Conservation (phyloP, 2,888 invertebrate genomes). For the Eristalis tenax region DNA sequence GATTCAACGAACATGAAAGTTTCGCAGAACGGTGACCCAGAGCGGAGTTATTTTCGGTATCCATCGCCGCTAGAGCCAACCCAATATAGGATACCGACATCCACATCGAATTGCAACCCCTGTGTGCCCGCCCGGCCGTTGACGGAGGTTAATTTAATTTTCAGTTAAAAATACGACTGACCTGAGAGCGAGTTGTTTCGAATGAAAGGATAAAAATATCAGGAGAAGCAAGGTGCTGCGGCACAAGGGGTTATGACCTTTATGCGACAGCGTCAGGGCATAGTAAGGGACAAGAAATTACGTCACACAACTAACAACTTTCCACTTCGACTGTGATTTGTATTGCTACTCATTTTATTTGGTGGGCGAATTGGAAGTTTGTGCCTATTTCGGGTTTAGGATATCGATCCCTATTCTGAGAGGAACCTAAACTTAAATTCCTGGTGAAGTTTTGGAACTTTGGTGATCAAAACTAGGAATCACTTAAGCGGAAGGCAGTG, state of each 20-base stretch:
- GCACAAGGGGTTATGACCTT: background rate
- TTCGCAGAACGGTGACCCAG: background rate
- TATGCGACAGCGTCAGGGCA: background rate
- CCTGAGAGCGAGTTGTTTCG: background rate
- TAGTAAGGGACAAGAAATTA: background rate
- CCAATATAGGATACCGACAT: background rate
- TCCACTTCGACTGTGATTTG: no score
- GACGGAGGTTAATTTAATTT: constrained; percentile 3
- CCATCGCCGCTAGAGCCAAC: background rate
- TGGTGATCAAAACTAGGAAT: no score
- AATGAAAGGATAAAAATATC: background rate
- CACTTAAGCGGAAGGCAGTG: no score
- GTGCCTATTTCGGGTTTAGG: no score
- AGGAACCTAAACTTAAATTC: no score
- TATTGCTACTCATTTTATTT: no score
- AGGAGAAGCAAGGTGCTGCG: background rate
- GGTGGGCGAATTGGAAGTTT: no score
- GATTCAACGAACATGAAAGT: background rate
- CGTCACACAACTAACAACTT: no score
- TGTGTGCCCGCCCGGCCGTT: background rate
- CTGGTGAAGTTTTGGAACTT: no score
- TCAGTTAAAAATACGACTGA: constrained; percentile 2
- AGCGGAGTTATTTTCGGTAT: background rate
- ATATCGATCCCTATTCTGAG: no score
- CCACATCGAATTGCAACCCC: background rate